These are phyloP conservation scores for Parambassis ranga DNA, from an alignment of 2,797 vertebrate species.

Conservation along the genomic window DNA sequence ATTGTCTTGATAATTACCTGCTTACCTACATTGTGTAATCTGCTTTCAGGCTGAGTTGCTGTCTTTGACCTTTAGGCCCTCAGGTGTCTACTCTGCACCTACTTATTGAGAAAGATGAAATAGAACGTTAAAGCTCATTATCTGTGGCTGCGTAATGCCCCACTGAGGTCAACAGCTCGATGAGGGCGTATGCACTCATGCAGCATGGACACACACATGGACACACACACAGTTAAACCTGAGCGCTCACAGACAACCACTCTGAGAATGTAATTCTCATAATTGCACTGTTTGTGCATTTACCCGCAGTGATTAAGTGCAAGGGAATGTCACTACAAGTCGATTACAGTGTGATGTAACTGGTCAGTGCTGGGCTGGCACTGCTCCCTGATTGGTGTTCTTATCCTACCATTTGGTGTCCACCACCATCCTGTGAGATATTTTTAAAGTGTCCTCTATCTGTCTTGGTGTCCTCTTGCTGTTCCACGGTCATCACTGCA, in stretches of 20 bases:
- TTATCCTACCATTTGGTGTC: conserved; percentile 27
- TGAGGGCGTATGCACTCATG: conserved; percentile 20
- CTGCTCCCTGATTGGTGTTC: conserved; percentile 31
- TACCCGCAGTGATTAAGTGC: conserved; percentile 30
- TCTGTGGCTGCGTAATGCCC: conserved; percentile 60
- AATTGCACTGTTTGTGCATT: conserved; percentile 27
- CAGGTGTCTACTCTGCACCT: conserved; percentile 62
- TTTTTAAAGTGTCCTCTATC: conserved; percentile 27
- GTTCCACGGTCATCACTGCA: conserved; percentile 3
- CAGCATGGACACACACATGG: conserved; percentile 11
- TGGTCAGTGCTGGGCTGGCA: conserved; percentile 22
- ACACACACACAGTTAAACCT: conserved; percentile 4
- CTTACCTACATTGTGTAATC: conserved; percentile 70
- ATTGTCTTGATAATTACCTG: conserved; percentile 78
- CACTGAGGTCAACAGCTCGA: conserved; percentile 68
- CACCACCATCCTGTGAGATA: conserved; percentile 8
- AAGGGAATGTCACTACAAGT: conserved; percentile 30
- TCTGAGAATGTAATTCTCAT: conserved; percentile 35
- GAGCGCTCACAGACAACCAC: conserved; percentile 1
- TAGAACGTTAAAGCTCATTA: conserved; percentile 75
- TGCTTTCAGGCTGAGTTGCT: conserved; percentile 68
- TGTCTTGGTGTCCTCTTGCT: conserved; percentile 5
- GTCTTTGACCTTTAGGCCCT: conserved; percentile 67
- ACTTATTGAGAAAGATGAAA: conserved; percentile 73
- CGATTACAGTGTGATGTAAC: conserved; percentile 40